Evolutionary conservation across 2,888 invertebrate genomes (phyloP).

Genomic region (Adelognathus sp.): DNA sequence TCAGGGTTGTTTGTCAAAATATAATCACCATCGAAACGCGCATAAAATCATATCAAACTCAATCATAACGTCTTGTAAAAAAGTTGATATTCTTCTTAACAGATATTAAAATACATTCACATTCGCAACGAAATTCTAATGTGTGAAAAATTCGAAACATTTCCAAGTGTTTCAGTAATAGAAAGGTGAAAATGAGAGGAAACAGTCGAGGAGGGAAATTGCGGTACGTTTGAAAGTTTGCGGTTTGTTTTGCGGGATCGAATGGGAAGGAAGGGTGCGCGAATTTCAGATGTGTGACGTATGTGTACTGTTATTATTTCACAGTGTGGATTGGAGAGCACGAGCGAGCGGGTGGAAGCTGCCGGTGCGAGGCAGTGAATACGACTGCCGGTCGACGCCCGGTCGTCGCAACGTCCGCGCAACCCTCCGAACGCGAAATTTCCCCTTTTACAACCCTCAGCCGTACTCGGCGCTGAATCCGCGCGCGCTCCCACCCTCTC

Average conservation of each 20-base stretch:
- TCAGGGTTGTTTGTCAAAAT: too few species aligned
- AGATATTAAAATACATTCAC: background rate
- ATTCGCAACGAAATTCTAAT: background rate
- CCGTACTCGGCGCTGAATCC: slow-evolving; percentile 53
- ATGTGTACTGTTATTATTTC: slow-evolving; percentile 34
- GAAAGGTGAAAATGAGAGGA: background rate
- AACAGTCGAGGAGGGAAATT: background rate
- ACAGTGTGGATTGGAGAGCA: too few species aligned
- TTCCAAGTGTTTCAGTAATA: background rate
- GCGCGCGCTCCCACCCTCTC: slow-evolving; percentile 52
- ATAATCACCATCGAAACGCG: too few species aligned
- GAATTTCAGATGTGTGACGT: background rate
- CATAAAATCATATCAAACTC: too few species aligned
- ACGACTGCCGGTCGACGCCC: slow-evolving; percentile 80
- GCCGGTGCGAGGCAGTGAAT: slow-evolving; percentile 72
- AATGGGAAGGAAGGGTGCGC: background rate
- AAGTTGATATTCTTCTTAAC: background rate
- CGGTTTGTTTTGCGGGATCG: background rate
- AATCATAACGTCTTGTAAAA: too few species aligned
- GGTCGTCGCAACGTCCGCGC: slow-evolving; percentile 68
- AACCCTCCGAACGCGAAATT: slow-evolving; percentile 57
- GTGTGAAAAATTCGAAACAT: background rate
- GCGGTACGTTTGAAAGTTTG: slow-evolving; percentile 1
- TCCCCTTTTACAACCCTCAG: slow-evolving; percentile 62
- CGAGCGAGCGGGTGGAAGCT: slow-evolving; percentile 62